phyloP scores from a whole-genome alignment of 2,113 vertebrate species.

The Megaptera novaeangliae region DNA sequence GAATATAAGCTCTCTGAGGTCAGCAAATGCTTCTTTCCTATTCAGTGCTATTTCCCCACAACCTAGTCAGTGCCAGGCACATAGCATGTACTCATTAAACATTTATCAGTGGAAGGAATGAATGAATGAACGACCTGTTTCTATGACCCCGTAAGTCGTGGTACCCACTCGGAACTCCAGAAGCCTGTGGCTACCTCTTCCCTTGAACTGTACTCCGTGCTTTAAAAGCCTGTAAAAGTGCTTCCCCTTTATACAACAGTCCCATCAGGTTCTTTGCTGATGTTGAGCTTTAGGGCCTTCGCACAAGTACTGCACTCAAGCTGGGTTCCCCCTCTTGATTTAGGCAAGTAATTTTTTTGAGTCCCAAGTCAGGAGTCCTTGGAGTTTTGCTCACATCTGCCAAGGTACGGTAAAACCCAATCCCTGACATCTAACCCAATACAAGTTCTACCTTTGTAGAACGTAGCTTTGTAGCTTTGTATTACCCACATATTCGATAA shows the following conservation, averaged over 20 bases:
- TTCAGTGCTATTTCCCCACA: background rate
- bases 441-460: background rate
- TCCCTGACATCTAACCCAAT: background rate
- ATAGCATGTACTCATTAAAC: background rate
- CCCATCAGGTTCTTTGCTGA: background rate
- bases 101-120: background rate
- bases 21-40: background rate
- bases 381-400: background rate
- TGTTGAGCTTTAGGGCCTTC: background rate
- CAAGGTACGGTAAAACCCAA: background rate
- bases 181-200: background rate
- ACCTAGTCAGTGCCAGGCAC: background rate
- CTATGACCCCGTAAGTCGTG: background rate
- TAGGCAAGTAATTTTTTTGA: background rate
- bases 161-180: background rate
- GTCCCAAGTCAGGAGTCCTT: background rate
- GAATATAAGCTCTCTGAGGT: background rate
- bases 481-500: background rate
- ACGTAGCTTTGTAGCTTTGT: background rate
- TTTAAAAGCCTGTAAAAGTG: background rate
- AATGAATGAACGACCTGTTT: background rate
- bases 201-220: background rate
- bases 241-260: background rate
- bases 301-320: background rate
- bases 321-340: background rate